Percentiles rank a stretch among this genome's conserved stretches.
Evolutionary conservation across 2,888 invertebrate species (phyloP).

Genomic region (Perdita meconis): DNA sequence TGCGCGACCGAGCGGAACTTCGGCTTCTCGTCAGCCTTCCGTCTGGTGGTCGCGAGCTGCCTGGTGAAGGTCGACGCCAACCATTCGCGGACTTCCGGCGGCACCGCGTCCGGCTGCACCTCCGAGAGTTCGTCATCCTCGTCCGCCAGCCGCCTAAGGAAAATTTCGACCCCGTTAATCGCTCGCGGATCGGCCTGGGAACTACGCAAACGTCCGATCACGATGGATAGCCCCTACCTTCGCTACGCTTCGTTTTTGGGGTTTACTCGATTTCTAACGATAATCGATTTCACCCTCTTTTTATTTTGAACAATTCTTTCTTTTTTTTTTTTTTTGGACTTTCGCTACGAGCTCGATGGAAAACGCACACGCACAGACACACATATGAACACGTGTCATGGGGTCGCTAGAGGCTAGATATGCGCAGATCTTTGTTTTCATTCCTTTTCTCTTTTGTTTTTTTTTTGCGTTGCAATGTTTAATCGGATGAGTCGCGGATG

Average conservation of each 20-base stretch:
- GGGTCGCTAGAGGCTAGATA: constrained; percentile 13
- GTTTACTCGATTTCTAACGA: constrained; percentile 25
- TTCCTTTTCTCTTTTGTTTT: background rate
- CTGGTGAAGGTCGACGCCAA: constrained; percentile 97
- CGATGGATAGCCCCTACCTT: constrained; percentile 51
- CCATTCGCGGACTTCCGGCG: constrained; percentile 98
- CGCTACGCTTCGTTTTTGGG: constrained; percentile 31
- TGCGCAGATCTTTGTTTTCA: background rate
- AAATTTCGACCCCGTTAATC: constrained; percentile 31
- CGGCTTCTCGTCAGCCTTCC: constrained; percentile 92
- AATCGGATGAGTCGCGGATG: background rate
- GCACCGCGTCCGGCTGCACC: constrained; percentile 98
- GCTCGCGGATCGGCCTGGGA: constrained; percentile 10
- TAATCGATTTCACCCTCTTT: constrained; percentile 10
- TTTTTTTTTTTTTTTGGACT: background rate
- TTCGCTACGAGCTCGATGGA: constrained; percentile 10
- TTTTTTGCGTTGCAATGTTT: background rate
- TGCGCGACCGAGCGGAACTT: constrained; percentile 98
- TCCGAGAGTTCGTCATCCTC: constrained; percentile 98
- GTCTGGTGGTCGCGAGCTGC: constrained; percentile 91
- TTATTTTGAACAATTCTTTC: too few relatives aligned
- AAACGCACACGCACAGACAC: constrained; percentile 8
- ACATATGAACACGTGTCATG: background rate
- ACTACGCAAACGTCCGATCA: constrained; percentile 41
- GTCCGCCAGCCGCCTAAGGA: constrained; percentile 90